phyloP scores from a whole-genome alignment of 2,797 vertebrate genomes.

The Clarias laeviceps region DNA sequence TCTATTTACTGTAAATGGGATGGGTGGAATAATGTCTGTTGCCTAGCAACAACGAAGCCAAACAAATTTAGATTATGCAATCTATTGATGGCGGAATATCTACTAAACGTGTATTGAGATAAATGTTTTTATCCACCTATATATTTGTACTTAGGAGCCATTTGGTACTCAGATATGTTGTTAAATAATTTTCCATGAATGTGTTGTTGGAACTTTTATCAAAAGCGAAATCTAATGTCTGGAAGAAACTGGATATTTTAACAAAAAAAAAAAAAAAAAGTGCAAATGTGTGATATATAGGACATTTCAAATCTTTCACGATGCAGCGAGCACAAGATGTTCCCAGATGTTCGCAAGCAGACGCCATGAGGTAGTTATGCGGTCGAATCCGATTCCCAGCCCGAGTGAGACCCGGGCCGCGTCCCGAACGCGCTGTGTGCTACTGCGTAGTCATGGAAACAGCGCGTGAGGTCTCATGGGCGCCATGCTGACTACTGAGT shows the following conservation, averaged over 20 bases:
- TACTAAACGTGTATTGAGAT: neutral
- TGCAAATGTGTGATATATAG: neutral
- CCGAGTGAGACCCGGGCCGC: neutral
- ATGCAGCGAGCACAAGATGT: neutral
- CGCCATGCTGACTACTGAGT: neutral
- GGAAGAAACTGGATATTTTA: neutral
- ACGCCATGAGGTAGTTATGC: neutral
- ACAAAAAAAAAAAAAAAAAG: neutral
- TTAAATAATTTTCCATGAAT: neutral
- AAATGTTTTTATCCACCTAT: no score
- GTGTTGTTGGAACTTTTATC: neutral
- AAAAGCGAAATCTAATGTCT: neutral
- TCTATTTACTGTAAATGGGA: neutral
- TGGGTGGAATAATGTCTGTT: conserved; percentile 49
- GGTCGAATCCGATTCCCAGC: neutral
- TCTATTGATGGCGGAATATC: neutral
- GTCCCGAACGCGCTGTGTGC: neutral
- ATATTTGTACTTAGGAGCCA: neutral
- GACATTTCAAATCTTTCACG: neutral
- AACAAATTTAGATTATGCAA: conserved; percentile 63
- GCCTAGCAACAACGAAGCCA: conserved; percentile 63
- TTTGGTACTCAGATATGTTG: neutral
- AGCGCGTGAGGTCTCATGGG: neutral
- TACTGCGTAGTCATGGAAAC: neutral
- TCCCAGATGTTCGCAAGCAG: conserved; percentile 2